Evolutionary conservation across 2,797 vertebrate species (phyloP).

Genomic region (Fistularia tabacaria): DNA sequence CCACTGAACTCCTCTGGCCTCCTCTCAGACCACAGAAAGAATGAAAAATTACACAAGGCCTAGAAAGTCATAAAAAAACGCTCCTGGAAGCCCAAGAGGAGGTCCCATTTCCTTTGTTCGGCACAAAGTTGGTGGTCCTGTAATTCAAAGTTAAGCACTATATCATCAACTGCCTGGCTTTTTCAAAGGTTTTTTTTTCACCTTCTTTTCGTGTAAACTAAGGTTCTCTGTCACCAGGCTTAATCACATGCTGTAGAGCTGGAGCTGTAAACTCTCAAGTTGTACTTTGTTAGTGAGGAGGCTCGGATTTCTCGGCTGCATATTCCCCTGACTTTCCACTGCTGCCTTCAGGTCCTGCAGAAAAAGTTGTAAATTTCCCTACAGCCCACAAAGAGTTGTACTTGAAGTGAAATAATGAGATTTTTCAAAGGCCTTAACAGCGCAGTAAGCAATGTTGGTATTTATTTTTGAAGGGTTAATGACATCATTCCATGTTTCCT

Average conservation of each 20-base stretch:
- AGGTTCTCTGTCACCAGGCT: constrained; percentile 23
- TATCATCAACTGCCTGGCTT: constrained; percentile 4
- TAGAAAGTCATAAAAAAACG: constrained; percentile 35
- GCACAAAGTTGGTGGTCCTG: constrained; percentile 41
- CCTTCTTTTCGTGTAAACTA: constrained; percentile 23
- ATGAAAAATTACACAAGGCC: constrained; percentile 44
- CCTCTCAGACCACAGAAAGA: constrained; percentile 45
- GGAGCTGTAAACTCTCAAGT: constrained; percentile 41
- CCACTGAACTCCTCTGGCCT: constrained; percentile 25
- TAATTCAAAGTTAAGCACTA: constrained; percentile 11
- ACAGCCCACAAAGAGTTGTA: no score
- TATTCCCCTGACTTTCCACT: constrained; percentile 56
- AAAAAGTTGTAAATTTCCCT: constrained; percentile 17
- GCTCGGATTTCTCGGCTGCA: constrained; percentile 62
- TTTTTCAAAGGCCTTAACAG: no score
- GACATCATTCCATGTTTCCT: no score
- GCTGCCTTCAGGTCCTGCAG: constrained; percentile 36
- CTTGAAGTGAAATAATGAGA: no score
- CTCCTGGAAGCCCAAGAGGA: constrained; percentile 36
- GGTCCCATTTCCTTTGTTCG: constrained; percentile 51
- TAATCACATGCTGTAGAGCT: constrained; percentile 55
- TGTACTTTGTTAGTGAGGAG: constrained; percentile 42
- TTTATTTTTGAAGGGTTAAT: no score
- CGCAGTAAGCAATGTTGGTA: no score
- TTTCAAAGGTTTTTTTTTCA: constrained; percentile 6